These are phyloP conservation scores for Hemicrepidius hirtus DNA, from an alignment of 2,888 invertebrate species.

Conservation along the genomic window DNA sequence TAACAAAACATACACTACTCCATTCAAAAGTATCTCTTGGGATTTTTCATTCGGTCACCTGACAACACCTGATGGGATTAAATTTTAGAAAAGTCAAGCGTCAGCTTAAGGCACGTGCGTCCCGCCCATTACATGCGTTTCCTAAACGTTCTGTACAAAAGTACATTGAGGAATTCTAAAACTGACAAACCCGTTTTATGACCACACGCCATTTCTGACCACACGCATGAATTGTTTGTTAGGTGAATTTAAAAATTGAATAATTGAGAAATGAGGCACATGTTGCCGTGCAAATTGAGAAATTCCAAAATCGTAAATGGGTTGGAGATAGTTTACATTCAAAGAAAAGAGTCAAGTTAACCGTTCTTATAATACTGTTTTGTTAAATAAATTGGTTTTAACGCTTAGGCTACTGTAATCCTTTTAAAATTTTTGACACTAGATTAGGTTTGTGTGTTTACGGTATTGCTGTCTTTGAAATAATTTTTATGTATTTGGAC, in stretches of 20 bases:
- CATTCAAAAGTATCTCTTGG: constrained; percentile 7
- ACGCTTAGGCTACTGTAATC: not conserved
- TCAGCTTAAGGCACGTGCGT: constrained; percentile 43
- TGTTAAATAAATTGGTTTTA: constrained; percentile 14
- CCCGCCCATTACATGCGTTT: constrained; percentile 11
- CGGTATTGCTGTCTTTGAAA: no score
- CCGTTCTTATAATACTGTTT: not conserved
- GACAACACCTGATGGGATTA: constrained; percentile 48
- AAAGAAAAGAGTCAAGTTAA: not conserved
- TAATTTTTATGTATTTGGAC: no score
- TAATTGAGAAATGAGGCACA: no score
- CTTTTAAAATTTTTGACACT: constrained; percentile 4
- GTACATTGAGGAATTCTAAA: constrained; percentile 1
- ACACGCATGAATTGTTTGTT: not conserved
- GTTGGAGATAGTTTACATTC: constrained; percentile 1
- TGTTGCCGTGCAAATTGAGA: no score
- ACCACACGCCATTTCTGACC: constrained; percentile 2
- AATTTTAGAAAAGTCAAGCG: constrained; percentile 15
- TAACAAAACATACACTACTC: constrained; percentile 21
- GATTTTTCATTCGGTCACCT: constrained; percentile 18
- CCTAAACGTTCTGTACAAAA: constrained; percentile 12
- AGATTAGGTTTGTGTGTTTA: not conserved
- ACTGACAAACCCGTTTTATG: not conserved
- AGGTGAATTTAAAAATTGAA: no score
- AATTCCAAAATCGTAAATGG: not conserved